Base-by-base conservation (phyloP, 2,113 vertebrate species). In the Aythya baeri region DNA sequence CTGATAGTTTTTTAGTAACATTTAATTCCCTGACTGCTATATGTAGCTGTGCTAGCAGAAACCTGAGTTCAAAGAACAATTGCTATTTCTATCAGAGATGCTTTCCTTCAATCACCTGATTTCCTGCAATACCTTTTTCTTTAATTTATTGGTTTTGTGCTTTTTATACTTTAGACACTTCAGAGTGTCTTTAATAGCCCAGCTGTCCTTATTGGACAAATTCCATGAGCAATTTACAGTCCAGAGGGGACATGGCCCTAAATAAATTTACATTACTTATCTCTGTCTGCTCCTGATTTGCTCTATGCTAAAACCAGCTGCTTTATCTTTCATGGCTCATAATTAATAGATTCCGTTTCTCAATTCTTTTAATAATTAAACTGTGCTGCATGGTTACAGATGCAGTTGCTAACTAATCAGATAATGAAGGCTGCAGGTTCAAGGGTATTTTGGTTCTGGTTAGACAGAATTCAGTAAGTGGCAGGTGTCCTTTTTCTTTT, bases 1-100 rank as follows among this genome's bases (percentile, higher is more conserved):
- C 0, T 3, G 3, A 10, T 5, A 0, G 7, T 49, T 34, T 9
- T 7, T 29, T 14, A 20, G 38, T 15, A 32, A 17, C 9, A 2
- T 1, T 61, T 23, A 26, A 25, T 54, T 74, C 22, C 11, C 13
- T 87, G 17, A 4, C 20, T 52, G 2, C 52, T 31, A 1, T 4
- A 12, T 1, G 0, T 8, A 7, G 23, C 34, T 90, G 34, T 38
- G 41, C 8, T 17, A 14, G 41, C 61, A 75, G 46, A 29, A 78
- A 3, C 3, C 7, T 2, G 38, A 23, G 15, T 23, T 62, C 0
- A 23, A 10, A 54, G 6, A 75, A 1, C 2, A 22, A 5, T 18
- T 20, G 14, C 36, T 75, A 9, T 36, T 41, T 20, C 25, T 49
- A 1, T 18, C 1, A 6, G 46, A 49, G 31, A 22, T 7, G 3